Evolutionary conservation across 2,888 invertebrate genomes (phyloP), one percentile per base, ranked within the genome.

Genomic region (Pharmacophagus antenor): DNA sequence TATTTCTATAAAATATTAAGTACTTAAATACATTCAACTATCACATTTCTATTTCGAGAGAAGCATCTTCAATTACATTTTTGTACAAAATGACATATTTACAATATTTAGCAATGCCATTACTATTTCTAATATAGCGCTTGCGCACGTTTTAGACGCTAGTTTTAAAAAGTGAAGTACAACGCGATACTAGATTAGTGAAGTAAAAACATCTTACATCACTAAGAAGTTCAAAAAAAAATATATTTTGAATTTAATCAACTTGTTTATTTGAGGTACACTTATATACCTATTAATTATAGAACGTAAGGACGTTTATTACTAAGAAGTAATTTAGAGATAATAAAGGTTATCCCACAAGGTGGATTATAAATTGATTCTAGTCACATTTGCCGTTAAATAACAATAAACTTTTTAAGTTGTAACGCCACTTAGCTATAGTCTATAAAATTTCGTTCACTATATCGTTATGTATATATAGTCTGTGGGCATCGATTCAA

Each of bases 11-110:
- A 79, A 82, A 80, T 79, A 85, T 87, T 88, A 89, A 88, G 86
- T 90, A 90, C 89, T 87, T 85, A 87, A 76, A 76, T 76, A 61
- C 47, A 84, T 83, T 84, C 83, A 88, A 88, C 88, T 90, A 90
- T 90, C 89, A 90, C 90, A 90, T 89, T 88, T 85, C 90, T 71
- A 70, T 84, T 82, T 84, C 80, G 77, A 88, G 88, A 80, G 81
- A 88, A 88, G 87, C 85, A 77, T 84, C 81, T 79, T 76, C 73
- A 72, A 73, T 71, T 41, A 47, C 47, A 70, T 76, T 73, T 80
- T 88, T 88, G 85, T 86, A 87, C 85, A 85, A 74, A 63, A 67
- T 66, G 66, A 67, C 8, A 18, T 61, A 61, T 61, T 52, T 61
- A 61, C 56, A 60, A 50, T 17, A 37, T 53, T 58, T 58, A 58